Conservation (phyloP, 2,797 vertebrate species). For the Acanthurus leucopareius region DNA sequence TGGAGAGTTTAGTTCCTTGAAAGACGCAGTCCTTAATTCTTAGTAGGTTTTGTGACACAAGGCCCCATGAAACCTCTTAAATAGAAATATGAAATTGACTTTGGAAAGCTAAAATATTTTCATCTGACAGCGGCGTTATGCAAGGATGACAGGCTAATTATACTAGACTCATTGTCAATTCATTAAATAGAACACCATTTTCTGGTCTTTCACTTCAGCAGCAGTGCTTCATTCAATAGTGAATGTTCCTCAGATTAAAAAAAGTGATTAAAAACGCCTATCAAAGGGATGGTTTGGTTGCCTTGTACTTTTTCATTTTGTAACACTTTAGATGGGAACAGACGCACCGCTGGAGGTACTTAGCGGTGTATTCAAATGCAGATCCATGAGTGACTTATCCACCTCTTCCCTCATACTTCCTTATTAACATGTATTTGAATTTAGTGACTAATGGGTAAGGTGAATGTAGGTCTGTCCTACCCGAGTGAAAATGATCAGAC, state of each 20-base stretch:
- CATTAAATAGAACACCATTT: slow-evolving; percentile 55
- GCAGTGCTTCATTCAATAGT: slow-evolving; percentile 35
- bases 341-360: slow-evolving; percentile 44
- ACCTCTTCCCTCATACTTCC: slow-evolving; percentile 25
- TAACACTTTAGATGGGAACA: slow-evolving; percentile 15
- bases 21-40: slow-evolving; percentile 41
- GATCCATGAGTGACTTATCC: slow-evolving; percentile 39
- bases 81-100: slow-evolving; percentile 57
- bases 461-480: slow-evolving; percentile 20
- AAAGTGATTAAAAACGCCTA: slow-evolving; percentile 30
- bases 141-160: slow-evolving; percentile 66
- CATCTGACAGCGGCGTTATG: slow-evolving; percentile 47
- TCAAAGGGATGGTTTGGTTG: slow-evolving; percentile 15
- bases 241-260: slow-evolving; percentile 16
- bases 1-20: slow-evolving; percentile 51
- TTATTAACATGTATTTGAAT: slow-evolving; percentile 33
- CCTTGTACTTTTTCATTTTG: slow-evolving; percentile 50
- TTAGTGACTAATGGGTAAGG: slow-evolving; percentile 41
- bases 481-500: slow-evolving; percentile 29
- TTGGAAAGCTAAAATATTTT: slow-evolving; percentile 57
- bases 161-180: slow-evolving; percentile 64
- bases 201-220: slow-evolving; percentile 41
- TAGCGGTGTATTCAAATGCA: slow-evolving; percentile 30
- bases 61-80: slow-evolving; percentile 56
- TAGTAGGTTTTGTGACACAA: slow-evolving; percentile 48